Percentiles rank a stretch among this genome's conserved stretches.
These are phyloP conservation scores for Euleptes europaea DNA, from an alignment of 2,113 vertebrate species.

Conservation along the genomic window DNA sequence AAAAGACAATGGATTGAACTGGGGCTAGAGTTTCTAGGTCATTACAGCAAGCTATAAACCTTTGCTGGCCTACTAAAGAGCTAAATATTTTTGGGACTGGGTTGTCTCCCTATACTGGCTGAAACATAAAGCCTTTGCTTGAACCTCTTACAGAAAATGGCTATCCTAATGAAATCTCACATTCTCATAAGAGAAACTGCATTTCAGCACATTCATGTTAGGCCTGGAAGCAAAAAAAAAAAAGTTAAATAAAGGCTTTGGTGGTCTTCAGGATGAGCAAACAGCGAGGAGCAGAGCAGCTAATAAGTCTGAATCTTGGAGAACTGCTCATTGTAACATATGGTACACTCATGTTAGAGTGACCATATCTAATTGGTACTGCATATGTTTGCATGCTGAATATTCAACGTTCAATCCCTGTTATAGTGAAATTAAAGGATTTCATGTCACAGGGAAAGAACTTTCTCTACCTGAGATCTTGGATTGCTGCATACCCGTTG, in stretches of 20 bases:
- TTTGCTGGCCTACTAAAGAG: not conserved
- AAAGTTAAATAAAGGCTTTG: not conserved
- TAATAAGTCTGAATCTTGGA: no score
- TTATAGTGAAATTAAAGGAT: not conserved
- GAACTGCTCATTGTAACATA: not conserved
- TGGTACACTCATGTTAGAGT: not conserved
- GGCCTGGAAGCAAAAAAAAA: rapidly evolving
- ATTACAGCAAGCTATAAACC: not conserved
- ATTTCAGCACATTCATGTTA: not conserved
- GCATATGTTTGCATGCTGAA: not conserved
- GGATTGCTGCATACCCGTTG: no score
- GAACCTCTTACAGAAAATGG: not conserved
- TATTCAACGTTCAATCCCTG: not conserved
- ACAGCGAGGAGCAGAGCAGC: not conserved
- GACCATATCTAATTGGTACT: not conserved
- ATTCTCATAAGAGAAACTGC: not conserved
- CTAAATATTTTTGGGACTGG: not conserved
- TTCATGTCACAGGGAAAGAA: not conserved
- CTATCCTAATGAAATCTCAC: not conserved
- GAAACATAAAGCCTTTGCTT: not conserved
- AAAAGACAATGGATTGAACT: not conserved
- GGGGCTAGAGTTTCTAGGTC: not conserved
- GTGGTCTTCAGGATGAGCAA: not conserved
- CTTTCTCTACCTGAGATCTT: no score
- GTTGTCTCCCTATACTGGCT: not conserved